These are phyloP conservation scores for Campylomormyrus numenius DNA, from an alignment of 2,113 vertebrate genomes.

Conservation along the genomic window DNA sequence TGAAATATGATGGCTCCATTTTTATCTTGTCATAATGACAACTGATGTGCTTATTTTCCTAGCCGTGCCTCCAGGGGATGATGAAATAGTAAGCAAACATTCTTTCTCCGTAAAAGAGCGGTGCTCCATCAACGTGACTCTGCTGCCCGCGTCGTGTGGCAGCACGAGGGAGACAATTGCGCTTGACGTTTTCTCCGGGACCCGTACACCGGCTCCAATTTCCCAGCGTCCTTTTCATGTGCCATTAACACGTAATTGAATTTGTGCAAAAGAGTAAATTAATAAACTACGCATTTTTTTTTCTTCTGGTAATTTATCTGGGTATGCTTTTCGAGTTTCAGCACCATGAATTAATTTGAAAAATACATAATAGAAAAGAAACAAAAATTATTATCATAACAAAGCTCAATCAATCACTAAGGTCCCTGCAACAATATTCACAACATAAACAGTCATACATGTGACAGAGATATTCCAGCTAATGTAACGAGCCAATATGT, in stretches of 20 bases:
- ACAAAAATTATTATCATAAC: neutral
- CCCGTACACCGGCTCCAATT: slow-evolving; percentile 5
- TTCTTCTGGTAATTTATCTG: neutral
- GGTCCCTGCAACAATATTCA: neutral
- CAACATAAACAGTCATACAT: neutral
- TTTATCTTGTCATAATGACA: slow-evolving; percentile 99
- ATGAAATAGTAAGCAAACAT: slow-evolving; percentile 95
- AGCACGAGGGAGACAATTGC: slow-evolving; percentile 54
- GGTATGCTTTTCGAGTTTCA: neutral
- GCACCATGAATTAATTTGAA: neutral
- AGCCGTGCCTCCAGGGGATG: slow-evolving; percentile 81
- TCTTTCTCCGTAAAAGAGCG: slow-evolving; percentile 76
- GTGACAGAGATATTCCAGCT: neutral
- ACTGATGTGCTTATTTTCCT: slow-evolving; percentile 97
- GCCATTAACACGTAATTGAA: slow-evolving; percentile 29
- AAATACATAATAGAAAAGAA: neutral
- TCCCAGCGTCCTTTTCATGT: slow-evolving; percentile 26
- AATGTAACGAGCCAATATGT: neutral
- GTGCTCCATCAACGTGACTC: slow-evolving; percentile 76
- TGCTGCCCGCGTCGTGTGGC: slow-evolving; percentile 57
- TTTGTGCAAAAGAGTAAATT: slow-evolving; percentile 19
- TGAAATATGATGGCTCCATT: slow-evolving; percentile 99
- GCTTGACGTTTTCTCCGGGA: slow-evolving; percentile 46
- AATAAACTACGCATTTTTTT: neutral
- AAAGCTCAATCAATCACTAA: neutral